These are phyloP conservation scores for Stylophora pistillata DNA, from an alignment of 64 coral and sea anemone genomes.

Conservation along the genomic window DNA sequence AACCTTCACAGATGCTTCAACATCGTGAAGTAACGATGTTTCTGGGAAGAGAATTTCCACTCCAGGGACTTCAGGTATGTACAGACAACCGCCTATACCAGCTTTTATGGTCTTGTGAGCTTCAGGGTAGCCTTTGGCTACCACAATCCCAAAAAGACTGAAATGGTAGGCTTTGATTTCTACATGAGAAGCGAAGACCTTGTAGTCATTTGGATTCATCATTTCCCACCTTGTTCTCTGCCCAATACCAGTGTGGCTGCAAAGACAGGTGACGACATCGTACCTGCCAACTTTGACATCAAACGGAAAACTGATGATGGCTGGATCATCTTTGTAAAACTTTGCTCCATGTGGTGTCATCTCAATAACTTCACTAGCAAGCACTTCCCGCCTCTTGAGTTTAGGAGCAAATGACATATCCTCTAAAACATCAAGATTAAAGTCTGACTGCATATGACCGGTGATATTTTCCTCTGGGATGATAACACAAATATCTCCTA, in stretches of 20 bases:
- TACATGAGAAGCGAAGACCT: constrained; percentile 64
- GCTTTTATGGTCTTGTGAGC: constrained; percentile 73
- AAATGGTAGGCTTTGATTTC: constrained; percentile 90
- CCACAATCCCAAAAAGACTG: constrained; percentile 87
- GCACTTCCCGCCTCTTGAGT: constrained; percentile 47
- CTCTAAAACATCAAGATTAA: constrained; percentile 81
- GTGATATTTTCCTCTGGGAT: constrained; percentile 87
- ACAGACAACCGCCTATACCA: constrained; percentile 81
- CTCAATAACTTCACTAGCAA: constrained; percentile 81
- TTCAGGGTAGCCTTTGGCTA: constrained; percentile 78
- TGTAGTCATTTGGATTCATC: constrained; percentile 64
- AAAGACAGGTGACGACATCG: constrained; percentile 75
- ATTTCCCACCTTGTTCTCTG: constrained; percentile 72
- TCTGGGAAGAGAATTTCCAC: constrained; percentile 86
- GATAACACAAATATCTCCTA: constrained; percentile 86
- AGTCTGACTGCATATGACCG: constrained; percentile 85
- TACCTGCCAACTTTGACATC: constrained; percentile 30
- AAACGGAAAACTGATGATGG: constrained; percentile 83
- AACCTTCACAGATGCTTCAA: constrained; percentile 87
- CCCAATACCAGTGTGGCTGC: constrained; percentile 79
- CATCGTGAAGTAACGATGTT: constrained; percentile 80
- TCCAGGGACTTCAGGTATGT: constrained; percentile 82
- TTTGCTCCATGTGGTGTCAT: constrained; percentile 85
- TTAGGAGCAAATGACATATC: constrained; percentile 68
- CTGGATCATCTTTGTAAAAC: constrained; percentile 85